phyloP scores from a whole-genome alignment of 2,888 invertebrate genomes.

The Orthonevra nobilis region DNA sequence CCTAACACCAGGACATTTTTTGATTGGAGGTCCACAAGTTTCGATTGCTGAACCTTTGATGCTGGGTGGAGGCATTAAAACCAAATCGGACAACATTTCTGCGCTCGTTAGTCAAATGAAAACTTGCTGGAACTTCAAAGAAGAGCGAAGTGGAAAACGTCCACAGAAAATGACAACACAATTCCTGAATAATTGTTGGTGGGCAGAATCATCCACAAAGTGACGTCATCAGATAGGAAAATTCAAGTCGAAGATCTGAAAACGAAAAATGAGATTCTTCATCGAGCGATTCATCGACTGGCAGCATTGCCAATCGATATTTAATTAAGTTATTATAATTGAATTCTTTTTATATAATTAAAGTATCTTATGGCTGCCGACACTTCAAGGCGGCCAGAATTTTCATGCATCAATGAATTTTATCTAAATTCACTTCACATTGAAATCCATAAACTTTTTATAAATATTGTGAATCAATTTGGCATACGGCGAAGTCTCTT shows the following conservation, averaged over 20 bases:
- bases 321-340: no score
- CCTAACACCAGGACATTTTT: constrained; percentile 21
- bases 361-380: neutral
- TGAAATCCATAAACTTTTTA: no score
- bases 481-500: no score
- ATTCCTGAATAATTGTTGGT: constrained; percentile 4
- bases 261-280: neutral
- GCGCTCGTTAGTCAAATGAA: neutral
- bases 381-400: constrained; percentile 6
- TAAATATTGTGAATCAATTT: no score
- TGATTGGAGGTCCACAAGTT: neutral
- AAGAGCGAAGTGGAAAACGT: constrained; percentile 1
- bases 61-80: neutral
- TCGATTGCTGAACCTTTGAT: neutral
- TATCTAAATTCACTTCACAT: neutral
- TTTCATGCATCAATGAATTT: no score
- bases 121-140: neutral
- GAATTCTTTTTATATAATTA: no score
- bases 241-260: constrained; percentile 11
- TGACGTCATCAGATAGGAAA: neutral
- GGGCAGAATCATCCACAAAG: neutral
- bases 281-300: neutral
- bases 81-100: neutral
- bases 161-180: constrained; percentile 13
- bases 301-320: neutral